Base-by-base conservation (phyloP, 2,797 vertebrate genomes). In the Acrossocheilus fasciatus region DNA sequence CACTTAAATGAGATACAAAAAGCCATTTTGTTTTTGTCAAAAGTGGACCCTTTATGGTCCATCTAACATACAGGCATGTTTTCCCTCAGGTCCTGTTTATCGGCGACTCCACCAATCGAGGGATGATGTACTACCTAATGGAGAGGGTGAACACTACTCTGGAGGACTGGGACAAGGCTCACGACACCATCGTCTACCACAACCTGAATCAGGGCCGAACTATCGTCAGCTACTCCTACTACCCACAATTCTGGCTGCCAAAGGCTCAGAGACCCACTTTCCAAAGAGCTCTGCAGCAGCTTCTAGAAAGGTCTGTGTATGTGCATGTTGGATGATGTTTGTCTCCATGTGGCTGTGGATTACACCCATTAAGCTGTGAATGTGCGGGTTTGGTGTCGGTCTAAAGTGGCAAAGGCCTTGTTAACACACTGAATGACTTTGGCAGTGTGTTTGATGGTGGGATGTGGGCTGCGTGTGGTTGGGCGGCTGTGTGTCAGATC, bases 41-140 rank as follows among this genome's bases (percentile, higher is more conserved):
- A 59, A 59, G 72, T 30, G 43, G 26, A 75, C 17, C 17, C 17
- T 26, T 75, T 18, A 45, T 45, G 45, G 17, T 52, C 12, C 30
- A 34, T 57, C 64, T 66, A 26, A 36, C 4, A 0, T 26, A 14
- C 14, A 34, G 39, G 6, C 5, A 36, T 87, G 41, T 75, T 84
- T 47, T 88, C 43, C 79, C 10, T 68, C 92, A 99, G 98, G 93
- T 99, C 90, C 92, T 99, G 93, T 99, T 99, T 87, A 96, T 99
- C 69, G 98, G 98, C 0, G 98, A 99, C 91, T 99, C 98, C 23
- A 99, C 98, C 87, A 98, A 98, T 91, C 96, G 98, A 45, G 98
- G 98, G 23, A 98, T 99, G 94, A 99, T 99, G 98, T 99, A 97
- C 90, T 99, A 98, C 91, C 94, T 99, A 86, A 96, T 98, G 91